phyloP scores from a whole-genome alignment of 1,140 invertebrate genomes.

The Trissolcus basalis region DNA sequence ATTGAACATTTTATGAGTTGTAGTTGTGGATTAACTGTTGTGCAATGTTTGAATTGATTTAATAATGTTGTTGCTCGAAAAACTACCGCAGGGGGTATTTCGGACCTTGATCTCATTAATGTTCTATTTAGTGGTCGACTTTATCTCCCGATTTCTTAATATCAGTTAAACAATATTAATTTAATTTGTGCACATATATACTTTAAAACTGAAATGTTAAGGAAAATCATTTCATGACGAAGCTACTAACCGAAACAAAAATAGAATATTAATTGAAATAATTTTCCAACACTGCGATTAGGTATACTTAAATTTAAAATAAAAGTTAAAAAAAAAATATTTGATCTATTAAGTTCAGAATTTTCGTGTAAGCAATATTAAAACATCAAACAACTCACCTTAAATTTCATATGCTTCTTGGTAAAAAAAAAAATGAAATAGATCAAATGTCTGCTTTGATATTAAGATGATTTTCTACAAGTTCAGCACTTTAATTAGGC shows the following conservation, averaged over 20 bases:
- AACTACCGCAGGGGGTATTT: conserved; percentile 14
- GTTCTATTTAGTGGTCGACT: conserved; percentile 4
- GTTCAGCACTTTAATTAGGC: conserved; percentile 7
- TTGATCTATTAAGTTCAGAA: too few relatives aligned
- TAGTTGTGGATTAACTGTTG: too few relatives aligned
- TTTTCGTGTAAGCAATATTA: neutral
- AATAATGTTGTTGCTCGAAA: neutral
- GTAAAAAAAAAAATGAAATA: neutral
- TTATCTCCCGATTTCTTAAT: neutral
- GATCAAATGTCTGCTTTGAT: conserved; percentile 5
- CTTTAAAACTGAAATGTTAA: too few relatives aligned
- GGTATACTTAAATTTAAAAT: too few relatives aligned
- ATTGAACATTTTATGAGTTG: too few relatives aligned
- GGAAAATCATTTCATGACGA: too few relatives aligned
- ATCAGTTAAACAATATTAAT: too few relatives aligned
- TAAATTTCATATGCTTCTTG: conserved; percentile 8
- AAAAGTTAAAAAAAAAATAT: too few relatives aligned
- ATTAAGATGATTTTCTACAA: neutral
- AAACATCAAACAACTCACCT: neutral
- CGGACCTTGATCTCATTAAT: conserved; percentile 12
- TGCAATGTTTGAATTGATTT: neutral
- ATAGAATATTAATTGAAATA: too few relatives aligned
- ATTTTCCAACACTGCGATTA: too few relatives aligned
- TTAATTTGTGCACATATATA: too few relatives aligned
- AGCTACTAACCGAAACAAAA: too few relatives aligned